A percentile compares a stretch with the other conserved stretches of the same genome.
Conservation (phyloP, 2,797 vertebrate species). For the Onychomys torridus region DNA sequence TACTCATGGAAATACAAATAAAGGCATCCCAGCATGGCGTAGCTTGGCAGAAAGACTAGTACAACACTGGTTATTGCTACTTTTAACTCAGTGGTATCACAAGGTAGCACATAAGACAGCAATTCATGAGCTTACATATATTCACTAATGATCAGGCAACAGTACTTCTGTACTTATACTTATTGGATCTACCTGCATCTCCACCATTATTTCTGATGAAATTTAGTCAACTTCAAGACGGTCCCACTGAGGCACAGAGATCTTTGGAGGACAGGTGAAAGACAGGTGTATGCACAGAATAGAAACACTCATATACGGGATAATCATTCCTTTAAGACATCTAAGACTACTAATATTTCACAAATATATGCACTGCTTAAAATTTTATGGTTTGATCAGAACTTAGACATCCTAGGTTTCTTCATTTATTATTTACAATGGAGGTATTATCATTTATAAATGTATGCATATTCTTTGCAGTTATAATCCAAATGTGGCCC, state of each 20-base stretch:
- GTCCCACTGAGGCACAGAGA: background rate
- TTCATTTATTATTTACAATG: conserved; percentile 42
- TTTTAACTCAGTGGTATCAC: background rate
- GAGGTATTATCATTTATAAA: conserved; percentile 5
- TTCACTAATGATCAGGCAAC: background rate
- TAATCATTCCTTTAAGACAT: background rate
- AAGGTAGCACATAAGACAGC: background rate
- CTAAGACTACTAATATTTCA: background rate
- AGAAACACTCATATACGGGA: background rate
- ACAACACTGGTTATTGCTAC: background rate
- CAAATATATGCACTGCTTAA: background rate
- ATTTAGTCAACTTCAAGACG: background rate
- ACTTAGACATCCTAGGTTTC: background rate
- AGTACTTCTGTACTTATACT: background rate
- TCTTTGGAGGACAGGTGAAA: background rate
- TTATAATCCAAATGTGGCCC: background rate
- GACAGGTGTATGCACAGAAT: background rate
- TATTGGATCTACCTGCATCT: background rate
- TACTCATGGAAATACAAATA: conserved; percentile 27
- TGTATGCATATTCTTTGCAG: background rate
- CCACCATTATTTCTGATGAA: background rate
- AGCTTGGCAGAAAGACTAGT: background rate
- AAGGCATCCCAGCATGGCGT: background rate
- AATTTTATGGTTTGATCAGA: background rate
- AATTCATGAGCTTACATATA: background rate